These are phyloP conservation scores for Macheiramphus alcinus DNA, from an alignment of 2,113 vertebrate species.

Conservation along the genomic window DNA sequence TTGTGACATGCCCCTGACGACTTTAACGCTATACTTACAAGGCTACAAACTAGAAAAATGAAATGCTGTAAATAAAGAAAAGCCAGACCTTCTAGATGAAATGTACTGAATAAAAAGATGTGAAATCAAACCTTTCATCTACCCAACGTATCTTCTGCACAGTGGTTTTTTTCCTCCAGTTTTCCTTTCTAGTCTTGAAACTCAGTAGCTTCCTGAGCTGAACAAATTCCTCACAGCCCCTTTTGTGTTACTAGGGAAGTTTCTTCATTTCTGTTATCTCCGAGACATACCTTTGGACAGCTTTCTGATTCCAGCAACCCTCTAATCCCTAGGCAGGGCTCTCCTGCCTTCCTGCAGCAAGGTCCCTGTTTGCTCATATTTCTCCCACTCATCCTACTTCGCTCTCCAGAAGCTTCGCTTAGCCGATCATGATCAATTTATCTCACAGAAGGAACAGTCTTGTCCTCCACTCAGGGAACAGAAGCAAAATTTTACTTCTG, in stretches of 20 bases:
- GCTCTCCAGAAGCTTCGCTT: background rate
- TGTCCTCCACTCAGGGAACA: background rate
- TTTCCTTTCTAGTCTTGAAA: background rate
- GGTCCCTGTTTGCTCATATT: background rate
- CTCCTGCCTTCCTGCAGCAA: background rate
- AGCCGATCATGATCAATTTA: background rate
- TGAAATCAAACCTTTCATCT: background rate
- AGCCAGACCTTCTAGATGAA: background rate
- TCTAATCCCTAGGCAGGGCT: background rate
- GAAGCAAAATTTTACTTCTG: background rate
- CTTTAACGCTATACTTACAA: background rate
- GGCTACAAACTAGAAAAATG: background rate
- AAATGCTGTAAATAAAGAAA: background rate
- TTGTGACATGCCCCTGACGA: background rate
- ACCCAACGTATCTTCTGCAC: background rate
- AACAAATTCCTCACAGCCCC: background rate
- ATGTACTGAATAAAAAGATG: background rate
- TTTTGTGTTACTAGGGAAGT: background rate
- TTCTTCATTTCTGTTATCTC: background rate
- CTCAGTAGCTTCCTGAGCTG: background rate
- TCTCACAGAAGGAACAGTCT: background rate
- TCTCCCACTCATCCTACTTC: background rate
- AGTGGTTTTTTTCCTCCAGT: background rate
- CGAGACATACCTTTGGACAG: background rate
- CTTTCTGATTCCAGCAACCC: background rate